phyloP scores from a whole-genome alignment of 1,140 invertebrate genomes.

The Helicoverpa armigera region DNA sequence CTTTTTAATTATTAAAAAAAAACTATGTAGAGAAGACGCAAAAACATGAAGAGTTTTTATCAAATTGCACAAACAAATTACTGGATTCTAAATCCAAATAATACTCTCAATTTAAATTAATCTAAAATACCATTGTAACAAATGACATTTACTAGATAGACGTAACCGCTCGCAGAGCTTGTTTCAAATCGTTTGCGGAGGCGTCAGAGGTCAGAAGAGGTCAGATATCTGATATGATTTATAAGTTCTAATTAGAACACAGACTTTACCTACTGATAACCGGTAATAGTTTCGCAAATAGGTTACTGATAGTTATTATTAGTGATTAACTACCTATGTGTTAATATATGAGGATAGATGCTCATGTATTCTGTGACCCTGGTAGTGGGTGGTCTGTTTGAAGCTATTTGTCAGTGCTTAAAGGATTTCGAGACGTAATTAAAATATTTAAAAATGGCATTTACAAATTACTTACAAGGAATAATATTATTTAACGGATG shows the following conservation, averaged over 20 bases:
- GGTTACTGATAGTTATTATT: conserved; percentile 8
- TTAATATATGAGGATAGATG: not conserved
- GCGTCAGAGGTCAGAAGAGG: conserved; percentile 15
- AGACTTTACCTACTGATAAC: conserved; percentile 22
- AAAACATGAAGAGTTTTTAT: no score
- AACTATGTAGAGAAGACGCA: no score
- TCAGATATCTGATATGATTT: conserved; percentile 38
- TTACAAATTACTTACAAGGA: no score
- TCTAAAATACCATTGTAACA: not conserved
- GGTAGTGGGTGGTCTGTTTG: not conserved
- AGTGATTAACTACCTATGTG: conserved; percentile 5
- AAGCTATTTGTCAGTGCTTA: not conserved
- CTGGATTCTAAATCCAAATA: no score
- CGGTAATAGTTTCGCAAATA: conserved; percentile 21
- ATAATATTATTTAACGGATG: no score
- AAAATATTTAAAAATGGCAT: no score
- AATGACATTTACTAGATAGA: conserved; percentile 10
- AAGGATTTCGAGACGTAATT: not conserved
- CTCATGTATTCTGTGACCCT: no score
- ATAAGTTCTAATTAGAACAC: conserved; percentile 35
- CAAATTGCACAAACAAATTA: no score
- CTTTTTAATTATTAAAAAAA: not conserved
- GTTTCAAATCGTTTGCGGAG: conserved; percentile 17
- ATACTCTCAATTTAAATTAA: not conserved
- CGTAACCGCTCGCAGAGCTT: not conserved